Evolutionary conservation across 2,797 vertebrate genomes (phyloP).

Genomic region (Pseudocheirus occidentalis): DNA sequence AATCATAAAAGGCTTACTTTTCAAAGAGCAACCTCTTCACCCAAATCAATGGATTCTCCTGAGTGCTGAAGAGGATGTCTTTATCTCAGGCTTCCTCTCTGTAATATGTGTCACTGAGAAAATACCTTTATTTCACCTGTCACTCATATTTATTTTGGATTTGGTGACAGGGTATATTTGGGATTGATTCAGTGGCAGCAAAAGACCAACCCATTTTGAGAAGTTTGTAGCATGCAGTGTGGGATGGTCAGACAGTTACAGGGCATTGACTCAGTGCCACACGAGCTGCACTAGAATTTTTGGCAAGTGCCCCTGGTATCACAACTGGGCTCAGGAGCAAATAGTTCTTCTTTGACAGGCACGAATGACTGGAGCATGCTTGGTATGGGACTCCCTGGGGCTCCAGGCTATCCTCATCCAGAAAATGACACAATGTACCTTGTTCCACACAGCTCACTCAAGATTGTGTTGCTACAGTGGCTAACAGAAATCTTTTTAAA

Average conservation of each 20-base stretch:
- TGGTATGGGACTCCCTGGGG: conserved; percentile 46
- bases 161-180: conserved; percentile 81
- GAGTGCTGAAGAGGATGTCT: conserved; percentile 72
- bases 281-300: conserved; percentile 67
- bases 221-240: conserved; percentile 47
- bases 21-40: conserved; percentile 74
- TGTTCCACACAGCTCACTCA: conserved; percentile 57
- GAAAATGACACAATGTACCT: conserved; percentile 56
- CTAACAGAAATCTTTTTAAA: conserved; percentile 50
- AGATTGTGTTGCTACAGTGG: conserved; percentile 37
- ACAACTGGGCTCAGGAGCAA: conserved; percentile 62
- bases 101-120: conserved; percentile 74
- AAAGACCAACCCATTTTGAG: conserved; percentile 67
- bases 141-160: conserved; percentile 80
- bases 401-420: not conserved
- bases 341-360: conserved; percentile 71
- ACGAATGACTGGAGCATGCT: conserved; percentile 61
- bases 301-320: conserved; percentile 63
- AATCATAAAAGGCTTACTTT: conserved; percentile 79
- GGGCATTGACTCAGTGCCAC: conserved; percentile 59
- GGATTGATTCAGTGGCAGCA: conserved; percentile 63
- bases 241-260: conserved; percentile 63
- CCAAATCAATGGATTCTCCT: conserved; percentile 72
- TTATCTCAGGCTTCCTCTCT: conserved; percentile 71
- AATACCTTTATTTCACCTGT: conserved; percentile 67